A percentile compares a stretch with the other conserved stretches of the same genome.
phyloP scores from a whole-genome alignment of 2,797 vertebrate species.

The Oreonectes daqikongensis region DNA sequence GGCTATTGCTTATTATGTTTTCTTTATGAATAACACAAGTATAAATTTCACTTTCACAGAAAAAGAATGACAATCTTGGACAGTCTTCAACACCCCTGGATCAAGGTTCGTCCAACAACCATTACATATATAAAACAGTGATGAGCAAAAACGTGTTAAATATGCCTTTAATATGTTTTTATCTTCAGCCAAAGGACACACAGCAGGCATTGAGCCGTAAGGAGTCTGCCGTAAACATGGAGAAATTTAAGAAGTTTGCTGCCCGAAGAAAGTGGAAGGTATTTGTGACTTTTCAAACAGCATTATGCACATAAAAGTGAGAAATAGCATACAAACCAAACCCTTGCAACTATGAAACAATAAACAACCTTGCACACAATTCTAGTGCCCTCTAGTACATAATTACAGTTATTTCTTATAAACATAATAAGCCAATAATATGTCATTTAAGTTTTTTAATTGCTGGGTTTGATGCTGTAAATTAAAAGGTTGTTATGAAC shows the following conservation, averaged over 20 bases:
- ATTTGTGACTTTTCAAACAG: conserved; percentile 37
- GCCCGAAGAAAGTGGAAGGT: conserved; percentile 99
- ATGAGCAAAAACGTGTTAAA: background rate
- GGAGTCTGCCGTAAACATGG: conserved; percentile 98
- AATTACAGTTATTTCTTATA: background rate
- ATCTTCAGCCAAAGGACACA: conserved; percentile 92
- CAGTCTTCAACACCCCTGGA: conserved; percentile 95
- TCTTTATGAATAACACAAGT: background rate
- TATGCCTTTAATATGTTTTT: conserved; percentile 3
- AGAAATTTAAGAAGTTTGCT: conserved; percentile 98
- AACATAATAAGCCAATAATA: background rate
- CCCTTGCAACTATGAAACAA: conserved; percentile 7
- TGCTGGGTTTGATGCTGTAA: background rate
- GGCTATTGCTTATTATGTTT: background rate
- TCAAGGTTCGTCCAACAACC: conserved; percentile 83
- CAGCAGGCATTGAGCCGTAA: conserved; percentile 95
- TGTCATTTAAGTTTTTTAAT: background rate
- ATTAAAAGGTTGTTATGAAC: background rate
- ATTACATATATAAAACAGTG: conserved; percentile 13
- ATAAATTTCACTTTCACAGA: conserved; percentile 70
- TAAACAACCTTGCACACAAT: background rate
- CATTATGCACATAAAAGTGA: background rate
- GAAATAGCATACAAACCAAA: conserved; percentile 4
- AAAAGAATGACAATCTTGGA: conserved; percentile 98
- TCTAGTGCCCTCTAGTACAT: background rate